Evolutionary conservation across 53 echinoderm and acorn worm species (phyloP), one percentile per base, ranked within the genome.

Genomic region (Stichopus horrens): DNA sequence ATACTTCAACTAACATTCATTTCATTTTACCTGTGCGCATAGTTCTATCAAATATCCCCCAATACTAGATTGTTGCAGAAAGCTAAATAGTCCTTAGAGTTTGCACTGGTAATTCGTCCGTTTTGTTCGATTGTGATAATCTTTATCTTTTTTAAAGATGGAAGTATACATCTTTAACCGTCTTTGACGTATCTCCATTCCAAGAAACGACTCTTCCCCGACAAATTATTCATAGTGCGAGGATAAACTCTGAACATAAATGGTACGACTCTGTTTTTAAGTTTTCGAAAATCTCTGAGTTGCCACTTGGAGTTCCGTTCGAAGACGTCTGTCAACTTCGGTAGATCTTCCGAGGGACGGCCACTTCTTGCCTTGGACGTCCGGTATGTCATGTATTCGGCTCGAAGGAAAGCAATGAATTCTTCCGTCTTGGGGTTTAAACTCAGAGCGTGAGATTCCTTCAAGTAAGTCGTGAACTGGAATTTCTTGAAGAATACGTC

Each of bases 161-260:
- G 37, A 37, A 37, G 2, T 37, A 37, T 37, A n/a, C 68, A 71
- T n/a, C 5, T 16, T 71, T 20, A 71, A 18, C 19, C 6, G 18
- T 71, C 71, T 7, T 16, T 18, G n/a, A 18, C 14, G 16, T 16
- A 71, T 20, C 71, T 13, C 81, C 81, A 85, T 59, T 85, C 85
- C 18, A 85, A 18, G 65, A 85, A 85, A 0, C 85, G 85, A 23
- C 59, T 85, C 14, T 59, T 22, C 9, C 85, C 85, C 3, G 85
- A 51, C 9, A 85, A 52, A 16, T 85, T 85, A 52, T 85, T 85
- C 85, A 85, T 85, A 11, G 11, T 63, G 9, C 85, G 60, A 22
- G 65, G 52, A 60, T 59, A 23, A 6, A 85, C 85, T 18, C 63
- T 85, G 65, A 85, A 85, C 85, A 85, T 85, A 23, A 85, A 58